Base-by-base conservation (phyloP, 2,113 vertebrate genomes). In the Urocitellus parryii region DNA sequence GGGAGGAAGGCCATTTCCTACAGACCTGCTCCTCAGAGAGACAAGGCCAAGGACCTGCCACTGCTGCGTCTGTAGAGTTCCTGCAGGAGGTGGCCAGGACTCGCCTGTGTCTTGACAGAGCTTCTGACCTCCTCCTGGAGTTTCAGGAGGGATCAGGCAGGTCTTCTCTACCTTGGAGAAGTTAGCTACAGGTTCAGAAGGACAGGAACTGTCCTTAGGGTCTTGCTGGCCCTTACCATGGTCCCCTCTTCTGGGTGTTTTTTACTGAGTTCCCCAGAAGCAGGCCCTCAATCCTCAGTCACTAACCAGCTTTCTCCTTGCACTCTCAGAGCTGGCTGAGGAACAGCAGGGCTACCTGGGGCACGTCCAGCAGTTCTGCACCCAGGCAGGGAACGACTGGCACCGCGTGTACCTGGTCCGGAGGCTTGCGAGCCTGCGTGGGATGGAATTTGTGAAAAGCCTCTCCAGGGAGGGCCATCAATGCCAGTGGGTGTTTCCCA, bases 401-500 rank as follows among this genome's bases (percentile, higher is more conserved):
- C 99, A 99, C 96, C 95, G 97, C 0, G 98, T 99, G 91, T 99
- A 99, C 98, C 98, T 99, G 81, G 97, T 99, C 74, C 98, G 99
- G 73, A 99, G 98, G 91, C 98, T 99, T 2, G 96, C 98, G 68
- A 99, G 98, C 96, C 99, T 98, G 53, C 81, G 97, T 0, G 99
- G 99, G 8, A 97, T 99, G 90, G 99, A 99, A 24, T 99, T 98
- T 80, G 98, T 99, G 91, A 99, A 99, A 98, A 98, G 97, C 61
- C 97, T 99, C 67, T 98, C 98, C 97, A 58, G 2, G 4, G 96
- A 97, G 48, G 42, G 74, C 45, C 94, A 98, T 8, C 45, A 37
- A 0, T 98, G 98, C 84, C 77, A 4, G 14, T 99, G 99, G 99
- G 97, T 99, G 48, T 99, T 99, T 89, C 99, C 99, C 32, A 58